Evolutionary conservation across 2,797 vertebrate species (phyloP).

Genomic region (Pogoniulus pusillus): DNA sequence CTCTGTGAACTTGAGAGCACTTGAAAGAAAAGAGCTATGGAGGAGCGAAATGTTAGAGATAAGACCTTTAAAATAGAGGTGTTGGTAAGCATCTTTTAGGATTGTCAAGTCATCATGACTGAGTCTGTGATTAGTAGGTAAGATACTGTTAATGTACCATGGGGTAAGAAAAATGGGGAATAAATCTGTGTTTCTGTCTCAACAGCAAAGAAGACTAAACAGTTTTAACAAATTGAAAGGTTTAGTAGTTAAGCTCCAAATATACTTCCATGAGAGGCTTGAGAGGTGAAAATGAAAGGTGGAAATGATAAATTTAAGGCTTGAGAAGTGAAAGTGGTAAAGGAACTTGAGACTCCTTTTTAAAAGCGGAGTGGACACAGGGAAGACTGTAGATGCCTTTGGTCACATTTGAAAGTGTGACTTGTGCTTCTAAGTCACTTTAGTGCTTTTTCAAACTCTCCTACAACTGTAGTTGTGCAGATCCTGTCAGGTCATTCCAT

Average conservation of each 20-base stretch:
- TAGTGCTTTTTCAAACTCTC: slow-evolving; percentile 8
- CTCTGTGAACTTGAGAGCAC: not conserved
- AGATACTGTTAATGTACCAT: not conserved
- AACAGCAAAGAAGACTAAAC: not conserved
- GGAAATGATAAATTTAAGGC: not conserved
- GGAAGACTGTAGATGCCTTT: slow-evolving; percentile 11
- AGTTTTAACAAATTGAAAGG: slow-evolving; percentile 11
- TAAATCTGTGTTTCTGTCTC: not conserved
- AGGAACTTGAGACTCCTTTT: slow-evolving; percentile 9
- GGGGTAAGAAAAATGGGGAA: not conserved
- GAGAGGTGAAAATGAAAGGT: slow-evolving; percentile 40
- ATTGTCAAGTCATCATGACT: not conserved
- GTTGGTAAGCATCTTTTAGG: not conserved
- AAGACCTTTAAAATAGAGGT: not conserved
- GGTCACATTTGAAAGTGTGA: slow-evolving; percentile 7
- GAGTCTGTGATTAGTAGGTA: not conserved
- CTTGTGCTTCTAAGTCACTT: slow-evolving; percentile 38
- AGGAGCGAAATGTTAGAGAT: not conserved
- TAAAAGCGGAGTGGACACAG: not conserved
- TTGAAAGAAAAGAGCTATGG: not conserved
- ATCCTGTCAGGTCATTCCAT: not conserved
- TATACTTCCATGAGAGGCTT: not conserved
- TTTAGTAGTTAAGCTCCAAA: not conserved
- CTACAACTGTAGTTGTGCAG: slow-evolving; percentile 10
- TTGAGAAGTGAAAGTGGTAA: slow-evolving; percentile 11